Percentiles rank a stretch among this genome's conserved stretches.
Evolutionary conservation across 37 sponge, comb jelly and placozoan genomes (phyloP).

Genomic region (Hexactinellida sp.): DNA sequence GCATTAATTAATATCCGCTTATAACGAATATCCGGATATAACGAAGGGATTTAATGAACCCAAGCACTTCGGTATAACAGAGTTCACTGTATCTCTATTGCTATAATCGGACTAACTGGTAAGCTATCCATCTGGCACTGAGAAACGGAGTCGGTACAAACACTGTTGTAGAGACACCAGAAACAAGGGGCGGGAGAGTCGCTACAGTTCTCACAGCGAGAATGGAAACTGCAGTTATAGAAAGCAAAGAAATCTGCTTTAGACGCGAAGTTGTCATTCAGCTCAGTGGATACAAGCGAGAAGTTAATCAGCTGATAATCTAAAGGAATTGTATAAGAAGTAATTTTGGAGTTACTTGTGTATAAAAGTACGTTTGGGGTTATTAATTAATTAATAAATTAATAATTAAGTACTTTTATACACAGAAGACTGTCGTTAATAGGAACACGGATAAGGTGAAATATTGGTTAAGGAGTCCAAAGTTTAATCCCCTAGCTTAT

Average conservation of each 20-base stretch:
- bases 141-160: neutral
- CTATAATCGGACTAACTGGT: neutral
- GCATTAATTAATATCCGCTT: no score
- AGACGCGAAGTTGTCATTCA: neutral
- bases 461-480: no score
- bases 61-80: neutral
- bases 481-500: no score
- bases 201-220: neutral
- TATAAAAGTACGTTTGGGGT: no score
- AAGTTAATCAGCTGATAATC: neutral
- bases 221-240: slow-evolving; percentile 9
- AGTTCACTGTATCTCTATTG: neutral
- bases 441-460: no score
- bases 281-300: neutral
- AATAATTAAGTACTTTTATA: no score
- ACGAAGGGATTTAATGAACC: no score
- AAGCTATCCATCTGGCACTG: neutral
- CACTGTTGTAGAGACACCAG: slow-evolving; percentile 4
- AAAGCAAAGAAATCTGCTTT: neutral
- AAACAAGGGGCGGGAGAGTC: neutral
- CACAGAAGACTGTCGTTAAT: no score
- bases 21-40: no score
- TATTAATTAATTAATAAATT: no score
- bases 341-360: no score
- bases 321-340: no score